A percentile compares a stretch with the other conserved stretches of the same genome.
Evolutionary conservation across 1,140 invertebrate species (phyloP).

Genomic region (Heliconius melpomene): DNA sequence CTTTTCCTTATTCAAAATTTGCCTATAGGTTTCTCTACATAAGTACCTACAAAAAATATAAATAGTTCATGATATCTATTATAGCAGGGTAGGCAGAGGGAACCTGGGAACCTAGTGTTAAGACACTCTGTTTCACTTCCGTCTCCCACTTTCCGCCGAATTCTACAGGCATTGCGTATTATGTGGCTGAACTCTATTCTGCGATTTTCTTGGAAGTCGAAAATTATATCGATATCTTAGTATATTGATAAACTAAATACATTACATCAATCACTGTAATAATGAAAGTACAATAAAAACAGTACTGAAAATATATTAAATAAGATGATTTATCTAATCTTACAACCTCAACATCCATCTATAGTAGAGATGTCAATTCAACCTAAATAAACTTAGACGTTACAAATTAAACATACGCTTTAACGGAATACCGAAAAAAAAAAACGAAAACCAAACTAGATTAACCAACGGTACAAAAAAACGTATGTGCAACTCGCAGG

Average conservation of each 20-base stretch:
- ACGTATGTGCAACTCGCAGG: constrained; percentile 35
- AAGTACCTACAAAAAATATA: no score
- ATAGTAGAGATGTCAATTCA: constrained; percentile 7
- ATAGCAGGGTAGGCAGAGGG: no score
- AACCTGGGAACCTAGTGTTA: no score
- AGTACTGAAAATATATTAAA: neutral
- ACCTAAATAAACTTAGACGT: neutral
- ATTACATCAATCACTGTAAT: neutral
- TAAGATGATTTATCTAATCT: neutral
- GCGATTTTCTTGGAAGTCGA: no score
- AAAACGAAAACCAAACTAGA: constrained; percentile 32
- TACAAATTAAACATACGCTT: constrained; percentile 15
- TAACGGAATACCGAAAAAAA: constrained; percentile 26
- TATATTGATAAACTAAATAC: neutral
- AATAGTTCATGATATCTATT: no score
- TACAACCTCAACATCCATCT: neutral
- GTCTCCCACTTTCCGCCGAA: no score
- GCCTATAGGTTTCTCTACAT: no score
- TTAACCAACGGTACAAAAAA: constrained; percentile 41
- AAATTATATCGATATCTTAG: neutral
- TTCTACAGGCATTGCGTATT: no score
- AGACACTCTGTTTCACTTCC: no score
- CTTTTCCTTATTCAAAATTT: no score
- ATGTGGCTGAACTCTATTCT: no score
- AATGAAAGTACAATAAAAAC: no score